Conservation (phyloP, 1,140 invertebrate species). For the Ostrea edulis region DNA sequence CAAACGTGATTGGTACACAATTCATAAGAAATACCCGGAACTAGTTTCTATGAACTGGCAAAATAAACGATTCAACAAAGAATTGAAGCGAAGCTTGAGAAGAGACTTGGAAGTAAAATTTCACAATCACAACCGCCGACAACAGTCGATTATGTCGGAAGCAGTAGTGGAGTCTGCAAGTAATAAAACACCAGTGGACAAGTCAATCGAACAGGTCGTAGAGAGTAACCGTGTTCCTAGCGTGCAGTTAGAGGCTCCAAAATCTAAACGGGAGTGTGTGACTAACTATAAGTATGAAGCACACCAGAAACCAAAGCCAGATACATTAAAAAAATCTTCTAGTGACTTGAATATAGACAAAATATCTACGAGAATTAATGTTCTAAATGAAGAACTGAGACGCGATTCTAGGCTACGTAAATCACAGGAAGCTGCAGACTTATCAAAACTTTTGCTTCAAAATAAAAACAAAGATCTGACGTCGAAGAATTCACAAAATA, state of each 20-base stretch:
- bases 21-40: constrained; percentile 63
- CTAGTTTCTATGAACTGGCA: constrained; percentile 63
- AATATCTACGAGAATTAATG: constrained; percentile 64
- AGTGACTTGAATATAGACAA: constrained; percentile 72
- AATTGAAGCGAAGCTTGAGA: constrained; percentile 65
- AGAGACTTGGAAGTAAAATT: constrained; percentile 56
- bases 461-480: constrained; percentile 44
- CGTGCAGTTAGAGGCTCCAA: background rate
- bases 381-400: constrained; percentile 67
- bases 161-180: constrained; percentile 30
- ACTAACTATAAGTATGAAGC: background rate
- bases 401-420: constrained; percentile 64
- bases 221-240: constrained; percentile 6
- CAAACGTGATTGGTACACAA: constrained; percentile 64
- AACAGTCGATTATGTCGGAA: background rate
- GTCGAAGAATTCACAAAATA: constrained; percentile 6
- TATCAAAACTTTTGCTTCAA: constrained; percentile 16
- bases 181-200: background rate
- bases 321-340: constrained; percentile 56
- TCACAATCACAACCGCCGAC: constrained; percentile 33
- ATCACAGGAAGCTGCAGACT: constrained; percentile 36
- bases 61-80: constrained; percentile 64
- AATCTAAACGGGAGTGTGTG: background rate
- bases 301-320: background rate
- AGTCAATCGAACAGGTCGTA: background rate